Evolutionary conservation across 2,888 invertebrate genomes (phyloP), one percentile per base, ranked within the genome.

Genomic region (Chrysolina americana): DNA sequence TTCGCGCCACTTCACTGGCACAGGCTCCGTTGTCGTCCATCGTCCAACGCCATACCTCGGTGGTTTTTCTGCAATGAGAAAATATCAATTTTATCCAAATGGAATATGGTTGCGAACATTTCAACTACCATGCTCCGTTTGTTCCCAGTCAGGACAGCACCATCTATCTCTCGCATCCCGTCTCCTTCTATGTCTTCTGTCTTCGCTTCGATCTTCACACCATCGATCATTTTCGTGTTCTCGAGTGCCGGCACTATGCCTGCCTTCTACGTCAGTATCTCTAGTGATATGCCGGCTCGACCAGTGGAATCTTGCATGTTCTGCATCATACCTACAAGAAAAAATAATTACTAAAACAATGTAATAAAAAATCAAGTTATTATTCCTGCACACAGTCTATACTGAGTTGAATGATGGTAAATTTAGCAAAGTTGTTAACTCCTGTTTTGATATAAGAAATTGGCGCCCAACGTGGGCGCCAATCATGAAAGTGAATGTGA

Each of bases 121-220:
- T 17, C 15, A 41, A 65, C 68, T 80, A 84, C 90, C 91, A 81
- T 87, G 87, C 78, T 90, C 90, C 3, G 88, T 89, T 81, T 89
- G 89, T 73, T 91, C 90, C 84, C 90, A 90, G 78, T 91, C 90
- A 48, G 90, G 87, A 81, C 91, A 83, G 79, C 88, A 88, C 86
- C 88, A 87, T 41, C 87, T 81, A 44, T 88, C 87, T 41, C 86
- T 73, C 15, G 78, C 63, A 11, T 81, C 78, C 82, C 88, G 65
- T 83, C 80, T 41, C 56, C 79, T 72, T 76, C 83, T 80, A 56
- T 85, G 81, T 62, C 86, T 81, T 36, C 86, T 80, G 44, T 84
- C 85, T 64, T 85, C 85, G 23, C 69, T 73, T 83, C 85, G 82
- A 53, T 85, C 85, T 21, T 85, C 85, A 6, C 79, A 79, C 84